Evolutionary conservation across 2,113 vertebrate species (phyloP).

Genomic region (Mirza zaza): DNA sequence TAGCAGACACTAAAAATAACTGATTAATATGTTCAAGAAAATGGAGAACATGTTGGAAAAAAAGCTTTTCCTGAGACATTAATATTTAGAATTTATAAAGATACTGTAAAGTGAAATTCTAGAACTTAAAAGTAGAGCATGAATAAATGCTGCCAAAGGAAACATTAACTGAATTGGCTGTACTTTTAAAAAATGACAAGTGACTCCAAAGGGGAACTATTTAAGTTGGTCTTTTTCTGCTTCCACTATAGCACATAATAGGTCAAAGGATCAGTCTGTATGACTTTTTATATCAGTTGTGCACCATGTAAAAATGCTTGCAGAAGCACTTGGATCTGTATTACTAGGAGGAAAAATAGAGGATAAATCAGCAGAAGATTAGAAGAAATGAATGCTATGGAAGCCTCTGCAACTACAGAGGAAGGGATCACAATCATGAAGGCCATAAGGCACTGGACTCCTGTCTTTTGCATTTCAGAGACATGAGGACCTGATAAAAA

Average conservation of each 20-base stretch:
- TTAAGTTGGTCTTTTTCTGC: slow-evolving; percentile 93
- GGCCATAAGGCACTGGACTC: slow-evolving; percentile 69
- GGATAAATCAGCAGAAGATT: slow-evolving; percentile 51
- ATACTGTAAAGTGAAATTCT: background rate
- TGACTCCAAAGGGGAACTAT: slow-evolving; percentile 90
- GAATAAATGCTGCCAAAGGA: slow-evolving; percentile 90
- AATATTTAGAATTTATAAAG: background rate
- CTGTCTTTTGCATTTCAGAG: slow-evolving; percentile 51
- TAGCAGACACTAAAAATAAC: background rate
- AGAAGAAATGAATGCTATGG: slow-evolving; percentile 53
- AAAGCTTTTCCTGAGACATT: background rate
- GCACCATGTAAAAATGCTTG: slow-evolving; percentile 93
- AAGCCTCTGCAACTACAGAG: slow-evolving; percentile 9
- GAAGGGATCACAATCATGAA: slow-evolving; percentile 39
- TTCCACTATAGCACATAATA: slow-evolving; percentile 93
- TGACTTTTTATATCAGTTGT: slow-evolving; percentile 86
- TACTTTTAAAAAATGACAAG: slow-evolving; percentile 93
- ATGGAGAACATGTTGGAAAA: background rate
- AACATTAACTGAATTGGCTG: slow-evolving; percentile 93
- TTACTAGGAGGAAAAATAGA: slow-evolving; percentile 90
- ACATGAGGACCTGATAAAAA: slow-evolving; percentile 58
- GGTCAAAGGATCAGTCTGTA: slow-evolving; percentile 91
- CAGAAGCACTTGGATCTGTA: slow-evolving; percentile 91
- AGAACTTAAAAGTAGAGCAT: background rate
- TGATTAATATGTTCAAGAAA: background rate